Conservation (phyloP, 2,888 invertebrate genomes). For the Sisyra nigra region DNA sequence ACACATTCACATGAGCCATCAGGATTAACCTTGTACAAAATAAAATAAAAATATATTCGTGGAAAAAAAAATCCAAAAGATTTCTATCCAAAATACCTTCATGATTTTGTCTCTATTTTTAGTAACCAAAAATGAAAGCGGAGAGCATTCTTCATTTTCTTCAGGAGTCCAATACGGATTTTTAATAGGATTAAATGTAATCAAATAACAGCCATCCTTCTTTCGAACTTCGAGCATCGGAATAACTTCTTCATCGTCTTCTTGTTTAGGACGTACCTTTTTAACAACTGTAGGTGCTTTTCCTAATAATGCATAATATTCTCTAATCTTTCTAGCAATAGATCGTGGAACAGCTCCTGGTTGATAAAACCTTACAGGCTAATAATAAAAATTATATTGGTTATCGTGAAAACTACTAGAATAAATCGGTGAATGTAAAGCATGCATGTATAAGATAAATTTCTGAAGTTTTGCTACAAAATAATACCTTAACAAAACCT, state of each 20-base stretch:
- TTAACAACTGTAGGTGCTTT: background rate
- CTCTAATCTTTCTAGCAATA: background rate
- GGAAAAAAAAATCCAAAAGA: background rate
- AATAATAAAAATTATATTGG: background rate
- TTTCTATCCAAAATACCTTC: background rate
- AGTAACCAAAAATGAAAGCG: background rate
- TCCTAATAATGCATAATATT: background rate
- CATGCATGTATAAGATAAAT: too few relatives aligned
- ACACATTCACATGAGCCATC: background rate
- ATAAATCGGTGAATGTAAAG: too few relatives aligned
- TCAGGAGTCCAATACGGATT: conserved; percentile 1
- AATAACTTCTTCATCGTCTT: background rate
- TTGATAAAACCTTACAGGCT: conserved; percentile 2
- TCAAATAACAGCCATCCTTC: background rate
- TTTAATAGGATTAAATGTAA: background rate
- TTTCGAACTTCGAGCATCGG: background rate
- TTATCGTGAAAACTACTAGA: too few relatives aligned
- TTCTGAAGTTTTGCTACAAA: too few relatives aligned
- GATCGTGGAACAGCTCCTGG: conserved; percentile 1
- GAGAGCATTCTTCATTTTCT: background rate
- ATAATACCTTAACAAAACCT: too few relatives aligned
- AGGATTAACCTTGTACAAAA: conserved; percentile 3
- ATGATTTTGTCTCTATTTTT: conserved; percentile 2
- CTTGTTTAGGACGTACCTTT: background rate
- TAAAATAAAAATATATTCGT: background rate